These are phyloP conservation scores for Hyalella azteca DNA, from an alignment of 2,888 invertebrate species.

Conservation along the genomic window DNA sequence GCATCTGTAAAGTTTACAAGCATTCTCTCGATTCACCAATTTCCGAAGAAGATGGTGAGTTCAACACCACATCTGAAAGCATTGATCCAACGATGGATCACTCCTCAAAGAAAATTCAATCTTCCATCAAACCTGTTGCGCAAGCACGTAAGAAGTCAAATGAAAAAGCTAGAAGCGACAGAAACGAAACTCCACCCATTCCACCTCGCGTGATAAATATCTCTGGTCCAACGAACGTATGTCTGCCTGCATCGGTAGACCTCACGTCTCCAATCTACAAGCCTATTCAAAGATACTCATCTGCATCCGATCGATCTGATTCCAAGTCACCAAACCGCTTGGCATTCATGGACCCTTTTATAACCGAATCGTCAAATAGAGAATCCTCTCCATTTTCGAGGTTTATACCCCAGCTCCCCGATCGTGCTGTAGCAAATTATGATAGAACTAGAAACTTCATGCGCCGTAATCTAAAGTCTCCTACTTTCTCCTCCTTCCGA, in stretches of 20 bases:
- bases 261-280: background rate
- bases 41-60: background rate
- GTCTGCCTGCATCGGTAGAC: background rate
- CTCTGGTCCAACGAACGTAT: constrained; percentile 1
- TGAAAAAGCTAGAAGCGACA: background rate
- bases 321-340: background rate
- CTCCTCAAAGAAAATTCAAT: background rate
- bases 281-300: background rate
- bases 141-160: background rate
- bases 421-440: background rate
- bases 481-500: background rate
- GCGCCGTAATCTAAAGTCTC: constrained; percentile 19
- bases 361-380: background rate
- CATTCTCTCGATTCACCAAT: background rate
- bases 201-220: constrained; percentile 4
- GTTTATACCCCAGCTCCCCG: background rate
- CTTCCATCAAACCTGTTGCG: background rate
- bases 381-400: constrained; percentile 23
- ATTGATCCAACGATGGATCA: background rate
- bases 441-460: constrained; percentile 9
- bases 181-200: background rate
- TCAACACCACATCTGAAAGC: background rate
- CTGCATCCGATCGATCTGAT: background rate
- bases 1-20: background rate
- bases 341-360: constrained; percentile 13